phyloP scores from a whole-genome alignment of 2,797 vertebrate genomes.

The Anniella stebbinsi region DNA sequence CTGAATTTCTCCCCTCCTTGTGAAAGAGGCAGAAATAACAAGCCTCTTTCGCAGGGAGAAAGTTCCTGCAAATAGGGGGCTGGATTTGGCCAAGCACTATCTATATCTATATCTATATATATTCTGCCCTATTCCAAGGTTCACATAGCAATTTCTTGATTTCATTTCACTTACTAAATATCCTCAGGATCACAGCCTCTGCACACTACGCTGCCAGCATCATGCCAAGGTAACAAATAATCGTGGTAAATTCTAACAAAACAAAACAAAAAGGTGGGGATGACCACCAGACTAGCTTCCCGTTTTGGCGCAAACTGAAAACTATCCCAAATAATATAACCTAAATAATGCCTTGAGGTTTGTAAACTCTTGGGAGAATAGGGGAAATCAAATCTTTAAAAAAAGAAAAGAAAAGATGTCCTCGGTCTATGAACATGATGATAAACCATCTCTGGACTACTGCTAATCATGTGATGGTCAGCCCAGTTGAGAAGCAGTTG shows the following conservation, averaged over 20 bases:
- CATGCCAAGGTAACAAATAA: constrained; percentile 41
- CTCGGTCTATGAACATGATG: constrained; percentile 1
- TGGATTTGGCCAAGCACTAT: no score
- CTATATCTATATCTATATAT: no score
- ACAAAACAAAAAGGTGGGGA: constrained; percentile 23
- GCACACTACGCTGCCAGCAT: not conserved
- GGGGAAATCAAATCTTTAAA: not conserved
- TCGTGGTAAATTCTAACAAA: not conserved
- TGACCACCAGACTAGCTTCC: constrained; percentile 28
- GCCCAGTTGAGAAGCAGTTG: not conserved
- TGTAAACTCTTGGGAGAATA: constrained; percentile 31
- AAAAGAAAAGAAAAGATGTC: not conserved
- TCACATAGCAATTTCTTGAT: constrained; percentile 18
- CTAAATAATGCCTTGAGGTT: constrained; percentile 19
- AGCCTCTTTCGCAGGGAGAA: no score
- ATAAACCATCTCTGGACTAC: no score
- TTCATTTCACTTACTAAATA: not conserved
- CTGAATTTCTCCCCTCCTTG: no score
- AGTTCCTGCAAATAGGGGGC: no score
- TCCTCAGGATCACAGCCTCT: not conserved
- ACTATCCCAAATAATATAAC: constrained; percentile 17
- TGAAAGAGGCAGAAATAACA: no score
- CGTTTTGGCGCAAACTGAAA: constrained; percentile 28
- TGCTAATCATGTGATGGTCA: not conserved
- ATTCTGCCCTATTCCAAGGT: not conserved